These are phyloP conservation scores for chimpanzee (Pan troglodytes) DNA, from an alignment of 2,113 vertebrate species.

Conservation along the genomic window NHGRI_mPanTro3-v2.1_pri NC_072401.2:148543001-148543500, in stretches of 20 bases:
- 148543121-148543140: background rate
- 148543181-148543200: background rate
- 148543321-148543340: background rate
- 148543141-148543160: background rate
- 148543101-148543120: background rate
- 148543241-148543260: background rate
- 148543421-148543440: background rate
- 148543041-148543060: background rate
- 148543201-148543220: background rate
- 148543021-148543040: slow-evolving; percentile 17
- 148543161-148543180: background rate
- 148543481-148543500: slow-evolving; percentile 45
- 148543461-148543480: background rate
- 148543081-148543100: background rate
- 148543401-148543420: background rate
- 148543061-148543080: background rate
- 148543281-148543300: background rate
- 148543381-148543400: background rate
- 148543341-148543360: background rate
- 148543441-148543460: background rate
- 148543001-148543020: background rate
- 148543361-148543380: background rate
- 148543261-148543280: slow-evolving; percentile 55
- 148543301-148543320: slow-evolving; percentile 42
- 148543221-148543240: background rate